Conservation (phyloP, 2,797 vertebrate genomes). For the Cynopterus sphinx region DNA sequence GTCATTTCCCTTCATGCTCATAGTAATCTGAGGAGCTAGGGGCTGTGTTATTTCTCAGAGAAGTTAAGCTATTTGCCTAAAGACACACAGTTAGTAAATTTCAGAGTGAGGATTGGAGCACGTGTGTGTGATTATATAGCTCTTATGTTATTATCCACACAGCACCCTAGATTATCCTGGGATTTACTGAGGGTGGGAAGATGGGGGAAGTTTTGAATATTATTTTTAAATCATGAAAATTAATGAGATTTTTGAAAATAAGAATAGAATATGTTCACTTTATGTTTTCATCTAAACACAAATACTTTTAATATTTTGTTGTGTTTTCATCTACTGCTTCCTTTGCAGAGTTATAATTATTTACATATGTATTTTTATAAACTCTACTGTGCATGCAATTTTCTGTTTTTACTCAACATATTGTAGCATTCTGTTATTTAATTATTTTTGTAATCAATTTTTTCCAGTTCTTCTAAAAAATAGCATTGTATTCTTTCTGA, state of each 20-base stretch:
- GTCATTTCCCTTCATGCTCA: neutral
- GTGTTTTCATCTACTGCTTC: neutral
- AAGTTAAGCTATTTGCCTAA: constrained; percentile 14
- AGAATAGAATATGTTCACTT: neutral
- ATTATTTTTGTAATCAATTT: constrained; percentile 9
- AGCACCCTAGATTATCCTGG: neutral
- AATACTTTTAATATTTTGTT: neutral
- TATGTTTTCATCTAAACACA: neutral
- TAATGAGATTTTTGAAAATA: constrained; percentile 13
- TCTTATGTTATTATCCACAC: neutral
- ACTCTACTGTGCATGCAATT: neutral
- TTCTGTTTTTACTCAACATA: neutral
- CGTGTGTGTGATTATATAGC: neutral
- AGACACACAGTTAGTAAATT: neutral
- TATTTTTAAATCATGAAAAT: neutral
- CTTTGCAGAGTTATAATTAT: constrained; percentile 17
- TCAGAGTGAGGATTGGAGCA: neutral
- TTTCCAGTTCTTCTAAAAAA: constrained; percentile 47
- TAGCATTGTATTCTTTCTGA: neutral
- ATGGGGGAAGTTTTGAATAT: neutral
- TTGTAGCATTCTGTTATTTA: neutral
- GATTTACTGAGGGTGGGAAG: neutral
- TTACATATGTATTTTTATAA: neutral
- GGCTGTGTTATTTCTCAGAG: neutral
- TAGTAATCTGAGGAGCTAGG: neutral